Evolutionary conservation across 2,888 invertebrate genomes (phyloP), one percentile per base, ranked within the genome.

Genomic region (Leptarthrus brevirostris): DNA sequence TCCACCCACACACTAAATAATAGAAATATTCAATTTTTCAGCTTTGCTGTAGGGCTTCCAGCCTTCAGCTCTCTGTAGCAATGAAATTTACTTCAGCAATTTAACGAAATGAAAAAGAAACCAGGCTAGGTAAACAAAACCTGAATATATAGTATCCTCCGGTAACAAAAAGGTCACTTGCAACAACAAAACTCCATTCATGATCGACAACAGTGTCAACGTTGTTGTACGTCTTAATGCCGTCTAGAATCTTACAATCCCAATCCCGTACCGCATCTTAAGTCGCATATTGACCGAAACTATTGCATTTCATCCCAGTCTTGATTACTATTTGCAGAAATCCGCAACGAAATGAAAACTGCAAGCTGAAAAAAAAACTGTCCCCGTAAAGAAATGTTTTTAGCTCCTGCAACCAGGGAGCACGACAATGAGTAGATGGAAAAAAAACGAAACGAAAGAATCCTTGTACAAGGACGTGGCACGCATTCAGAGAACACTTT

Each of bases 261-360:
- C 40, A 30, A 30, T 0, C 4, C n/a, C 8, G 8, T 12, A 14
- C 44, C 18, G 18, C 49, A 49, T 49, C 49, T 49, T 49, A 49
- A 49, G 20, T 49, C 49, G 18, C 49, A 49, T 49, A 18, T 49
- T 49, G 49, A 49, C 49, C 18, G 20, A 49, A 8, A 8, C 6
- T 18, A 49, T 49, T 49, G 49, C 49, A 49, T 18, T 49, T 14
- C 49, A 49, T 40, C 61, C n/a, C 14, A 22, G 40, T 24, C 64
- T 64, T 64, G 64, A 64, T 64, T 64, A 40, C 26, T 64, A 47
- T 64, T 64, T 64, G 26, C 64, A 26, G 44, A 64, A 47, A 26
- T 64, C 64, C 47, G n/a, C 44, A n/a, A 58, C 34, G 36, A 36
- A 58, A 58, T 58, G 36, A 58, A 58, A 58, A 58, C 10, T 36